Evolutionary conservation across 2,113 vertebrate species (phyloP).

Genomic region (Apodemus speciosus): DNA sequence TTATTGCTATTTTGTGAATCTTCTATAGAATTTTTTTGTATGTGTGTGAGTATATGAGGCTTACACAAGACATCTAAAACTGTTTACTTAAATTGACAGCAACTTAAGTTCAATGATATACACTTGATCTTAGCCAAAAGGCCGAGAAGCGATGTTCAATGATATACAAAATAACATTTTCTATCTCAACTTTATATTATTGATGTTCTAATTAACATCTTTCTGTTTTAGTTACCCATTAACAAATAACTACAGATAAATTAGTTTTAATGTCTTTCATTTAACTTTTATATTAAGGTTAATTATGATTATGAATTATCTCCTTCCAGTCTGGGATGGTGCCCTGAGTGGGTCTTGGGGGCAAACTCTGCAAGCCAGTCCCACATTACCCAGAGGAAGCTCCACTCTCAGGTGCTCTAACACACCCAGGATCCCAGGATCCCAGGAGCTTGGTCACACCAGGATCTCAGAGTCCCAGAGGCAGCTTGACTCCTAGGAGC

Average conservation of each 20-base stretch:
- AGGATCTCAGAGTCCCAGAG: too few relatives aligned
- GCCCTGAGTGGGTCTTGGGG: too few relatives aligned
- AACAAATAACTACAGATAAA: not conserved
- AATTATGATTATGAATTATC: not conserved
- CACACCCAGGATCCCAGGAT: too few relatives aligned
- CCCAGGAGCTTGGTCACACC: too few relatives aligned
- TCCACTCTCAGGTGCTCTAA: too few relatives aligned
- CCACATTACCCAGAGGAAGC: too few relatives aligned
- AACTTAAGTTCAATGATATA: not conserved
- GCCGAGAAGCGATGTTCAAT: not conserved
- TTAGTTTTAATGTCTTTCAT: not conserved
- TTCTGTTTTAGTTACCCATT: not conserved
- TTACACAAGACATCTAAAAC: not conserved
- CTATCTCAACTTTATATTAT: not conserved
- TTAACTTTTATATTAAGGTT: not conserved
- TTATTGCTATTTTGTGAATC: not conserved
- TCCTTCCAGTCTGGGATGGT: too few relatives aligned
- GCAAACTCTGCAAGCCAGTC: too few relatives aligned
- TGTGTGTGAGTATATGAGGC: not conserved
- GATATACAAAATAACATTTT: not conserved
- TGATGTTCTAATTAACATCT: not conserved
- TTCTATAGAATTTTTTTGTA: not conserved
- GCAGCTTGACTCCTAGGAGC: too few relatives aligned
- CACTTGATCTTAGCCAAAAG: not conserved
- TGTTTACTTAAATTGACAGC: not conserved